Evolutionary conservation across 1,140 invertebrate species (phyloP), one percentile per base, ranked within the genome.

Genomic region (Lepidurus apus): DNA sequence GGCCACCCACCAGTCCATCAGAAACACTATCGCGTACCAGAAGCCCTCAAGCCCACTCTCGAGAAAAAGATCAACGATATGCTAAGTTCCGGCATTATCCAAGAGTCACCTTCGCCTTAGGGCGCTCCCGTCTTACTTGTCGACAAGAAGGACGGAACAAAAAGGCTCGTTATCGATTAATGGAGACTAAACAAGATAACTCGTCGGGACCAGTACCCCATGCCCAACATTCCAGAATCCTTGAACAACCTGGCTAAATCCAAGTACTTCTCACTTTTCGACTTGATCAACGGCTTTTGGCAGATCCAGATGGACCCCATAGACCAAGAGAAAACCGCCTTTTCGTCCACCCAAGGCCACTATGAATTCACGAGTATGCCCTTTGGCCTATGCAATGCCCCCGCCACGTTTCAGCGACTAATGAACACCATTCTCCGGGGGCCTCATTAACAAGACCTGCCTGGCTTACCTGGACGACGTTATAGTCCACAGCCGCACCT

Each of bases 91-190:
- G 26, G n/a, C 0, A 43, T 77, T 4, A 77, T 77, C 3, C 10
- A 21, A 26, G 9, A 21, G 1, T 77, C 76, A 5, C 8, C 13
- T 42, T 53, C 44, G 0, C 8, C 44, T 1, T 77, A 44, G n/a
- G 44, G 43, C 4, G 24, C 44, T 8, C 76, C 76, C 4, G 76
- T 77, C 0, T 21, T 77, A 0, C 9, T 73, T 4, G 77, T 78
- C 6, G 21, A 21, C 10, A 78, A 78, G 17, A 78, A 78, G 1
- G 9, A 6, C 11, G 77, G 77, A 1, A 44, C 73, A 75, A 7
- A 42, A 65, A 78, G 85, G 21, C 81, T 87, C 24, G 87, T 86
- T 79, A 80, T 88, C 1, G 87, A 89, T 80, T 88, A 84, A 75
- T 74, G 86, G 7, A 21, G 77, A n/a, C 73, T 88, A 0, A 89